A percentile compares a stretch with the other conserved stretches of the same genome.
These are phyloP conservation scores for Meghimatium bilineatum DNA, from an alignment of 2,888 invertebrate genomes.

Conservation along the genomic window DNA sequence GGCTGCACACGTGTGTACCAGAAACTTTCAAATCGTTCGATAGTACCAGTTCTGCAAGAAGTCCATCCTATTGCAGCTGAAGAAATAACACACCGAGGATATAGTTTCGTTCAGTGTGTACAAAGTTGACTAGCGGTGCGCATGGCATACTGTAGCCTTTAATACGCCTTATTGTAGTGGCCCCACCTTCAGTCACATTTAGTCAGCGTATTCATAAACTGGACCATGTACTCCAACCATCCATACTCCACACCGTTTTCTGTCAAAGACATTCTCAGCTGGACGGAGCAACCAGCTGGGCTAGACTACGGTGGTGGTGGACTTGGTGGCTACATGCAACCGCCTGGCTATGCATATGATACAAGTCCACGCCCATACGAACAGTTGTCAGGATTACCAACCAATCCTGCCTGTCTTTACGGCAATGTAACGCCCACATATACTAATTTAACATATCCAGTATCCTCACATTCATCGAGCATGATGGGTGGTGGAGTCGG, in stretches of 20 bases:
- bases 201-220: not conserved
- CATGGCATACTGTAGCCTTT: too few species aligned
- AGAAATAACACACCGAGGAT: too few species aligned
- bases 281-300: conserved; percentile 43
- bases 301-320: conserved; percentile 33
- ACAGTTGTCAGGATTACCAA: conserved; percentile 31
- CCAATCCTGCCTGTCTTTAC: conserved; percentile 50
- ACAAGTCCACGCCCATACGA: conserved; percentile 45
- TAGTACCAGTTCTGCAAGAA: too few species aligned
- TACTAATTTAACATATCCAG: conserved; percentile 39
- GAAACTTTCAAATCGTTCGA: too few species aligned
- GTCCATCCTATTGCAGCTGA: too few species aligned
- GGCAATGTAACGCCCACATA: conserved; percentile 48
- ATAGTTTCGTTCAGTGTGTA: too few species aligned
- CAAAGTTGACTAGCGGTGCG: too few species aligned
- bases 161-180: too few species aligned
- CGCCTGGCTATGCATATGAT: conserved; percentile 45
- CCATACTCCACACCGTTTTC: conserved; percentile 49
- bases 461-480: conserved; percentile 33
- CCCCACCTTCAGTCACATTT: too few species aligned
- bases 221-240: conserved; percentile 47
- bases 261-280: conserved; percentile 50
- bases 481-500: conserved; percentile 25
- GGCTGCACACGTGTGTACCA: too few species aligned
- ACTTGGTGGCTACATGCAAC: conserved; percentile 35